These are phyloP conservation scores for Cygnus olor DNA, from an alignment of 2,797 vertebrate genomes.

Conservation along the genomic window DNA sequence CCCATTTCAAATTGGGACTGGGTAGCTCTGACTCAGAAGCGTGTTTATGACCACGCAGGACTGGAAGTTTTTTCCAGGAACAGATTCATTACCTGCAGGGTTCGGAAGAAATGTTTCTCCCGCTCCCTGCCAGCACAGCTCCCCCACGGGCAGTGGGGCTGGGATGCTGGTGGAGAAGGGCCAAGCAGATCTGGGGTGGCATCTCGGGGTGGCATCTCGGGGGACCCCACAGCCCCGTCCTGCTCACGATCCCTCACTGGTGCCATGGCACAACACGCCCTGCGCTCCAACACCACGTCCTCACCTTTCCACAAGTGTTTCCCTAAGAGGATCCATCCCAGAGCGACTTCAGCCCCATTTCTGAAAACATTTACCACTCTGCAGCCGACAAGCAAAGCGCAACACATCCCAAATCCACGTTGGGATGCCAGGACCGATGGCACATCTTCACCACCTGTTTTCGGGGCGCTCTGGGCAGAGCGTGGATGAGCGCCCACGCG, in stretches of 20 bases:
- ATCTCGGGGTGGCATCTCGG: neutral
- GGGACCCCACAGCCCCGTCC: no score
- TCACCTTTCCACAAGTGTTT: neutral
- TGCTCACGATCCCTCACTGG: neutral
- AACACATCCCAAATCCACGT: neutral
- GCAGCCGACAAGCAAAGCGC: neutral
- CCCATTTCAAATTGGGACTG: conserved; percentile 18
- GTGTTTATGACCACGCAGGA: conserved; percentile 8
- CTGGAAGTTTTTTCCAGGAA: conserved; percentile 8
- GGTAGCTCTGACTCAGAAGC: conserved; percentile 45
- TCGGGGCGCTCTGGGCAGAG: neutral
- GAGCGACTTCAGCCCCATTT: neutral
- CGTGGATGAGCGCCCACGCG: neutral
- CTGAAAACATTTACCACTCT: neutral
- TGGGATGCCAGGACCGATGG: neutral
- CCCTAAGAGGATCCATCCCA: neutral
- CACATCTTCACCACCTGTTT: fast-evolving
- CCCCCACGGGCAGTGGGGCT: neutral
- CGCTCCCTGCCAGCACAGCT: neutral
- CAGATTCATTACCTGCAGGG: conserved; percentile 12
- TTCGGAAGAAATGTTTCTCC: neutral
- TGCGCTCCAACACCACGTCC: neutral
- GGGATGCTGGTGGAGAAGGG: fast-evolving
- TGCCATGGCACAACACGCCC: neutral
- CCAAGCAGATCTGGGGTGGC: neutral